Evolutionary conservation across 2,113 vertebrate species (phyloP), one percentile per base, ranked within the genome.

Genomic region (Romanogobio albipinnatus): DNA sequence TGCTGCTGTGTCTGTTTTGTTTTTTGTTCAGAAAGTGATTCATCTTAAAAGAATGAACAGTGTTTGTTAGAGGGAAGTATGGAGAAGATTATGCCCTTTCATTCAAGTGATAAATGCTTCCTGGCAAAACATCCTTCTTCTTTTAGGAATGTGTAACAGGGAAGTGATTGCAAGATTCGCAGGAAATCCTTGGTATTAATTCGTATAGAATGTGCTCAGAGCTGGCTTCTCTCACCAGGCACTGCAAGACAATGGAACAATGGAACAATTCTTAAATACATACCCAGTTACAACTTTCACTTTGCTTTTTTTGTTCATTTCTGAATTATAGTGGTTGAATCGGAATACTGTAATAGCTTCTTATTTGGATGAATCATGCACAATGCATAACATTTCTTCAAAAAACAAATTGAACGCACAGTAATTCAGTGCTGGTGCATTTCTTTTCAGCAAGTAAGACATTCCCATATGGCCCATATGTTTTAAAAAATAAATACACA

Each of bases 101-200:
- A 81, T 81, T 81, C 15, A 66, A 70, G 47, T 81, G 79, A 68
- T 81, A 26, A 70, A 81, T 81, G 47, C 45, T 33, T 70, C 26
- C n/a, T 70, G 79, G 45, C 61, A 68, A 51, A 66, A 45, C 59
- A 33, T 19, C 17, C 19, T 33, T 56, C 78, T 47, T 62, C 43
- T 53, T 53, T 74, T 49, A 29, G 39, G 58, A 47, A 80, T 3
- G 49, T 76, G 36, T 19, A 62, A 62, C 76, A 59, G 76, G 62
- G 77, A 79, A 81, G 61, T 49, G 78, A 49, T 68, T 81, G 58
- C 49, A 59, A 62, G 36, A 36, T 66, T 82, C 13, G 2, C 13
- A n/a, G 26, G 26, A 71, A 70, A 82, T 24, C 13, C 39, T 51
- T 33, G 45, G 43, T 68, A 47, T 51, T 68, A 68, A 81, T 81